Conservation (phyloP, 2,888 invertebrate species). For the Coelogynopora nodosa region DNA sequence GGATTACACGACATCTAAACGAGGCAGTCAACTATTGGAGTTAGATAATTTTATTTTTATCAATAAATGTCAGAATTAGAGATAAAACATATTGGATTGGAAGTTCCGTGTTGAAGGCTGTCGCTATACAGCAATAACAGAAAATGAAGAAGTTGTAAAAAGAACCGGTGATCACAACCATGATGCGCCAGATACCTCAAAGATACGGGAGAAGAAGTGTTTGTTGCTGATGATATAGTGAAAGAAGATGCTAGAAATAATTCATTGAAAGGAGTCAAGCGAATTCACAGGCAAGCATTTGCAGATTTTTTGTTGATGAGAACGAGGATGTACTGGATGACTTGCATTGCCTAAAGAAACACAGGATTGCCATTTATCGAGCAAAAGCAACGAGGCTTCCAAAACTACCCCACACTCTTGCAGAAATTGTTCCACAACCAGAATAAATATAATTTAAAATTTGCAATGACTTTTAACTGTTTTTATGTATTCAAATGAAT, state of each 20-base stretch:
- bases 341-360: neutral
- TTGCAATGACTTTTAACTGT: neutral
- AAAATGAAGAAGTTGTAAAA: neutral
- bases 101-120: neutral
- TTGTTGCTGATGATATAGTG: neutral
- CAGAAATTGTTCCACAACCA: neutral
- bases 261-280: neutral
- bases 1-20: neutral
- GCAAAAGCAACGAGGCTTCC: neutral
- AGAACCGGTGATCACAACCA: neutral
- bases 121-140: neutral
- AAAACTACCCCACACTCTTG: neutral
- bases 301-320: neutral
- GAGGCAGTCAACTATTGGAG: neutral
- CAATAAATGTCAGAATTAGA: neutral
- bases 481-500: neutral
- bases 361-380: neutral
- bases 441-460: neutral
- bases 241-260: neutral
- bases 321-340: neutral
- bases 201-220: neutral
- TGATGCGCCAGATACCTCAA: neutral
- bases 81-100: neutral
- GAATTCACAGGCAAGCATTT: neutral
- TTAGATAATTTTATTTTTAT: neutral